These are phyloP conservation scores for Chrysolina americana DNA, from an alignment of 2,888 invertebrate species.

Conservation along the genomic window DNA sequence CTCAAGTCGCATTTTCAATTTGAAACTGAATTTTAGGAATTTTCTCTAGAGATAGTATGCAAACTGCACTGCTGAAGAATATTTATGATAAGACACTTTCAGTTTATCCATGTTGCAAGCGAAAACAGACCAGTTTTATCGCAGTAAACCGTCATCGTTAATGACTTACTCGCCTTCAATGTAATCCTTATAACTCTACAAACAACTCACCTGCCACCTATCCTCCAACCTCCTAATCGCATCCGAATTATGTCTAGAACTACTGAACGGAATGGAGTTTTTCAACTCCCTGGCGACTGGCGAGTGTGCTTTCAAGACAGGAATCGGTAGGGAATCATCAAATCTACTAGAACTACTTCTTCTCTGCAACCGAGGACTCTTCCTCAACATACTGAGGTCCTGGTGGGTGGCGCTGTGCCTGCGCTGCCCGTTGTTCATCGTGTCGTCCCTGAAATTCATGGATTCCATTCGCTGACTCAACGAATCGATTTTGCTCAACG, in stretches of 20 bases:
- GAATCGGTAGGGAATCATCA: conserved; percentile 75
- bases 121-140: no score
- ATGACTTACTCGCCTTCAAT: no score
- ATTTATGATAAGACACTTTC: no score
- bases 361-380: conserved; percentile 71
- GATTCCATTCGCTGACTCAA: conserved; percentile 72
- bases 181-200: not conserved
- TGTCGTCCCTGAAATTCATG: conserved; percentile 63
- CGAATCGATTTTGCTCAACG: conserved; percentile 71
- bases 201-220: conserved; percentile 71
- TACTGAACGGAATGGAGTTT: conserved; percentile 66
- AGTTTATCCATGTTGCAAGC: no score
- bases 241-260: conserved; percentile 61
- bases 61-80: no score
- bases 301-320: conserved; percentile 73
- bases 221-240: conserved; percentile 68
- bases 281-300: conserved; percentile 68
- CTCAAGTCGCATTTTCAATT: no score
- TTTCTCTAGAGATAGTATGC: no score
- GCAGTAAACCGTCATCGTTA: no score
- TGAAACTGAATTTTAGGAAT: no score
- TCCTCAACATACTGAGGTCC: conserved; percentile 71
- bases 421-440: conserved; percentile 63
- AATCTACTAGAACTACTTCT: conserved; percentile 72
- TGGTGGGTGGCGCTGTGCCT: conserved; percentile 74